Evolutionary conservation across 2,113 vertebrate species (phyloP).

Genomic region (Paraplagusia blochii): DNA sequence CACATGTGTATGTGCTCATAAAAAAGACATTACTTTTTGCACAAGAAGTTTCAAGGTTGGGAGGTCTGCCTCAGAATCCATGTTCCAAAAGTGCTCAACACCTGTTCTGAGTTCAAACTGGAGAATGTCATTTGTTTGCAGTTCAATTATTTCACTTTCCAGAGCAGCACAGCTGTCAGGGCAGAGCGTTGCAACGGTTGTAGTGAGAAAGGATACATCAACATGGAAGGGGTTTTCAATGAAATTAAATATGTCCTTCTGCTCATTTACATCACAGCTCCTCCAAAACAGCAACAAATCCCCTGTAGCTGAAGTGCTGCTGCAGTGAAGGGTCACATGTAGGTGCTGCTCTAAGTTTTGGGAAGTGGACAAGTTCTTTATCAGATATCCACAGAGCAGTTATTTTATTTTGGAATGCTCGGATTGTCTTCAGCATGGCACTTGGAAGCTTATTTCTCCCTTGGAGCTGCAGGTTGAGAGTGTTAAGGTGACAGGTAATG

Average conservation of each 20-base stretch:
- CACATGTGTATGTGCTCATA: neutral
- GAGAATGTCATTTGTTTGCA: neutral
- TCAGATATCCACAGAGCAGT: too few relatives aligned
- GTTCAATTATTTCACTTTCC: neutral
- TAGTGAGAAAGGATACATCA: neutral
- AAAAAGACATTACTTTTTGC: neutral
- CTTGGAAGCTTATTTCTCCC: neutral
- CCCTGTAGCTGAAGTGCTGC: constrained; percentile 2
- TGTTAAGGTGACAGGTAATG: constrained; percentile 4
- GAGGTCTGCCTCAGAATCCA: neutral
- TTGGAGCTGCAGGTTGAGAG: neutral
- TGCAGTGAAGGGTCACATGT: too few relatives aligned
- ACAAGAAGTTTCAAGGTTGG: neutral
- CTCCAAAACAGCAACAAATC: constrained; percentile 5
- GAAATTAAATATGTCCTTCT: too few relatives aligned
- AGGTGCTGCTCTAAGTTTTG: too few relatives aligned
- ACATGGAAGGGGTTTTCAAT: too few relatives aligned
- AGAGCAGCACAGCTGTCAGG: neutral
- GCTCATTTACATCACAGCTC: too few relatives aligned
- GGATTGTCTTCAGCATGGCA: too few relatives aligned
- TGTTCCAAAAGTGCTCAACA: neutral
- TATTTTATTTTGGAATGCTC: too few relatives aligned
- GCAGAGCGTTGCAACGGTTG: neutral
- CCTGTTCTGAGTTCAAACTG: neutral
- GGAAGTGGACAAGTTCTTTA: too few relatives aligned